Evolutionary conservation across 2,797 vertebrate genomes (phyloP).

Genomic region (Dallia pectoralis): DNA sequence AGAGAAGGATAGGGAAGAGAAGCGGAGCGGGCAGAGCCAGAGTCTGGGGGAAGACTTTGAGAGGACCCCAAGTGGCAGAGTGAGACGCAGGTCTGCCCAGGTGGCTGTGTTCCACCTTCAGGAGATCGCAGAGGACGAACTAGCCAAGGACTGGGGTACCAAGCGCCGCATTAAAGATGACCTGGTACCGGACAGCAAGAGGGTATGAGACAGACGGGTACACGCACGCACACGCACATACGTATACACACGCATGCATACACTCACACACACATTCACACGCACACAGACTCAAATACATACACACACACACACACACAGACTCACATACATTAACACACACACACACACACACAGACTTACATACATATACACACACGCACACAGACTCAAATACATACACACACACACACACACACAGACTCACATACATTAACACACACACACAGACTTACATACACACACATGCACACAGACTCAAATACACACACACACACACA

Average conservation of each 20-base stretch:
- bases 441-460: background rate
- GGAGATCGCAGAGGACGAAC: constrained; percentile 94
- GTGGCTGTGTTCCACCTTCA: constrained; percentile 96
- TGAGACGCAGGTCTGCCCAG: constrained; percentile 91
- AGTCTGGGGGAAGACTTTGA: constrained; percentile 83
- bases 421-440: background rate
- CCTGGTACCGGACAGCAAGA: constrained; percentile 92
- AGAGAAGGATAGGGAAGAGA: constrained; percentile 37
- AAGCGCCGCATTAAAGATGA: constrained; percentile 95
- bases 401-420: constrained; percentile 7
- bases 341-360: background rate
- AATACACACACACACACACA: background rate
- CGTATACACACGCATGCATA: background rate
- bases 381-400: background rate
- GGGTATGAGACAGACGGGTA: constrained; percentile 73
- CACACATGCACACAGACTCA: background rate
- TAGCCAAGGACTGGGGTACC: constrained; percentile 90
- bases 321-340: no score
- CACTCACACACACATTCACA: background rate
- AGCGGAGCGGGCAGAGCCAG: constrained; percentile 44
- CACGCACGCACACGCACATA: constrained; percentile 3
- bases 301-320: background rate
- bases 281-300: no score
- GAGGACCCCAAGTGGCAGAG: constrained; percentile 91
- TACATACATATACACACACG: background rate